Evolutionary conservation across 2,888 invertebrate genomes (phyloP).

Genomic region (Stenoptilia bipunctidactyla): DNA sequence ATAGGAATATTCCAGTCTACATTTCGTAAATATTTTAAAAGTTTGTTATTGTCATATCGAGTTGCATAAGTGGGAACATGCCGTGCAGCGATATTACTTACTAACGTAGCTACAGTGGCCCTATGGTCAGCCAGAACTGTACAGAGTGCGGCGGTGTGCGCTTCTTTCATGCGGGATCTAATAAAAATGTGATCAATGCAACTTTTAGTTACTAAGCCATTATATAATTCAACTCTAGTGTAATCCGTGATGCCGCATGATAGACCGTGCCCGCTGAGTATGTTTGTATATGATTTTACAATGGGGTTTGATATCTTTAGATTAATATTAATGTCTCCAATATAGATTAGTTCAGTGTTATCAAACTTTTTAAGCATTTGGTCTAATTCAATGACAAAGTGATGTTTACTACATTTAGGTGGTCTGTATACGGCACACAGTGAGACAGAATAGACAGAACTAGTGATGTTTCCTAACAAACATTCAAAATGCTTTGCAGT

Average conservation of each 20-base stretch:
- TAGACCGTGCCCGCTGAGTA: slow-evolving; percentile 10
- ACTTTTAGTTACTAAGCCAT: slow-evolving; percentile 6
- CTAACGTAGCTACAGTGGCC: too few species aligned
- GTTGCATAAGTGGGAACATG: too few species aligned
- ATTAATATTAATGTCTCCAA: slow-evolving; percentile 8
- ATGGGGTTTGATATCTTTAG: slow-evolving; percentile 1
- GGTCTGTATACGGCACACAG: slow-evolving; percentile 15
- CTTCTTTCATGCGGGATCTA: too few species aligned
- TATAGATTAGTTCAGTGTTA: slow-evolving; percentile 2
- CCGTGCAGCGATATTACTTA: too few species aligned
- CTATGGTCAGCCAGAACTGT: too few species aligned
- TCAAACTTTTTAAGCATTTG: not conserved
- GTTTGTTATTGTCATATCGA: too few species aligned
- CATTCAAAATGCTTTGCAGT: slow-evolving; percentile 13
- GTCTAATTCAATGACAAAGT: slow-evolving; percentile 12
- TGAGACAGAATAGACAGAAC: slow-evolving; percentile 2
- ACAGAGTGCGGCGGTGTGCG: too few species aligned
- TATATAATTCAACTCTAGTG: slow-evolving; percentile 13
- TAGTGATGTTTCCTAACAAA: slow-evolving; percentile 10
- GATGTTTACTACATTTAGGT: slow-evolving; percentile 10
- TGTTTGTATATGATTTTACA: slow-evolving; percentile 7
- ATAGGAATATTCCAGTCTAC: too few species aligned
- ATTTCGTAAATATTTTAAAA: too few species aligned
- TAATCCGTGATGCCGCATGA: slow-evolving; percentile 13
- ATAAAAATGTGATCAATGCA: too few species aligned